Conservation (phyloP, 2,888 invertebrate species). For the Exocentrus adspersus region DNA sequence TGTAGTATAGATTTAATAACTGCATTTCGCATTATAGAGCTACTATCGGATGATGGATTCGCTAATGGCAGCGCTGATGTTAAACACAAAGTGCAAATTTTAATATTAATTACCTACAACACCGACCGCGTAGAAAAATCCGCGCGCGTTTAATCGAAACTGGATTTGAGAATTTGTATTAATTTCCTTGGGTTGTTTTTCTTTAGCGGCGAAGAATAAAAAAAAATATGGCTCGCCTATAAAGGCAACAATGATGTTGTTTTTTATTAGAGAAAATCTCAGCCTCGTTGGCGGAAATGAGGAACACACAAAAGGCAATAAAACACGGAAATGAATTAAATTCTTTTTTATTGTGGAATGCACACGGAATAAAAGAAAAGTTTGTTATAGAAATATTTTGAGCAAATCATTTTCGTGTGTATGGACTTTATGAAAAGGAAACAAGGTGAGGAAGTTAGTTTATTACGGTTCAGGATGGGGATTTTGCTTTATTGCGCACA, state of each 20-base stretch:
- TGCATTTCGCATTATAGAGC: conserved; percentile 24
- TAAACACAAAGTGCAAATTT: conserved; percentile 38
- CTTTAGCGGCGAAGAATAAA: too few relatives aligned
- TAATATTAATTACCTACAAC: conserved; percentile 32
- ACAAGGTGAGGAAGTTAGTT: conserved; percentile 55
- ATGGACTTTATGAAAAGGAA: conserved; percentile 54
- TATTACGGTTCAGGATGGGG: conserved; percentile 53
- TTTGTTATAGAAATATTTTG: conserved; percentile 57
- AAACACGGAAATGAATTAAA: conserved; percentile 54
- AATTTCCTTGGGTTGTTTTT: too few relatives aligned
- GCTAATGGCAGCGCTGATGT: conserved; percentile 34
- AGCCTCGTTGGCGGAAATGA: conserved; percentile 33
- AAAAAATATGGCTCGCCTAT: too few relatives aligned
- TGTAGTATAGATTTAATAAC: conserved; percentile 16
- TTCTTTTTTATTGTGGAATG: conserved; percentile 60
- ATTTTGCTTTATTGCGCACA: conserved; percentile 58
- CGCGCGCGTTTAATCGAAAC: too few relatives aligned
- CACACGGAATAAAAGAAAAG: conserved; percentile 59
- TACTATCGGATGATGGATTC: conserved; percentile 31
- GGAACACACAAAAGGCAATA: conserved; percentile 44
- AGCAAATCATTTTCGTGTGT: conserved; percentile 59
- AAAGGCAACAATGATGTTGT: conserved; percentile 5
- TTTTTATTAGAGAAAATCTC: conserved; percentile 18
- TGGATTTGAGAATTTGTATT: too few relatives aligned
- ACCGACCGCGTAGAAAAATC: too few relatives aligned